These are phyloP conservation scores for Ochotona princeps DNA, from an alignment of 2,113 vertebrate genomes.

Conservation along the genomic window DNA sequence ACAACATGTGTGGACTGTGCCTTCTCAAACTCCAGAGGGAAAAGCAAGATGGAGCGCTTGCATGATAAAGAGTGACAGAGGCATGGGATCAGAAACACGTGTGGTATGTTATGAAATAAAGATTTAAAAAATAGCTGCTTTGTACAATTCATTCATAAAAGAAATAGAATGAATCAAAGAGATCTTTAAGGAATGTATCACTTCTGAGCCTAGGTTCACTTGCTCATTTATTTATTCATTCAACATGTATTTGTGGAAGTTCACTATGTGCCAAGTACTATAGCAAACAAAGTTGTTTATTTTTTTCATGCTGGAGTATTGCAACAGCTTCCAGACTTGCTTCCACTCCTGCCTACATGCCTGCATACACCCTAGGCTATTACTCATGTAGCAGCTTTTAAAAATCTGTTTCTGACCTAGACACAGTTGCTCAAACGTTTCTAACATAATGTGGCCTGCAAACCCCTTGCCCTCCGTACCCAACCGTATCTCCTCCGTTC, in stretches of 20 bases:
- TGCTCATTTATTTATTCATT: neutral
- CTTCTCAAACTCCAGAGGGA: neutral
- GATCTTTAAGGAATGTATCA: neutral
- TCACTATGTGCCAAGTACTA: neutral
- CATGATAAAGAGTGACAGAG: neutral
- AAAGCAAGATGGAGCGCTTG: neutral
- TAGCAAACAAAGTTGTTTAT: neutral
- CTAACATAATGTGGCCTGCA: neutral
- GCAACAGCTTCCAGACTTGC: neutral
- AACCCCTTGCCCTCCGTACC: neutral
- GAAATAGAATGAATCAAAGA: neutral
- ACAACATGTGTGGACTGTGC: neutral
- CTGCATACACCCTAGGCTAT: neutral
- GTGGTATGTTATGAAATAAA: neutral
- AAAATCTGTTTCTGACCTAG: neutral
- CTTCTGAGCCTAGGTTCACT: slow-evolving; percentile 32
- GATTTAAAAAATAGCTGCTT: neutral
- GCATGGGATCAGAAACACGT: neutral
- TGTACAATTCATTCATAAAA: neutral
- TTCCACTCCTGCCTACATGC: neutral
- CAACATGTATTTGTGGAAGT: neutral
- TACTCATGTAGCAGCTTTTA: neutral
- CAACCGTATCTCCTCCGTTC: neutral
- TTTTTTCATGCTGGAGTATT: neutral
- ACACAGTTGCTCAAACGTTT: neutral